Conservation (phyloP, 1,140 invertebrate species). For the Caenorhabditis elegans region DNA sequence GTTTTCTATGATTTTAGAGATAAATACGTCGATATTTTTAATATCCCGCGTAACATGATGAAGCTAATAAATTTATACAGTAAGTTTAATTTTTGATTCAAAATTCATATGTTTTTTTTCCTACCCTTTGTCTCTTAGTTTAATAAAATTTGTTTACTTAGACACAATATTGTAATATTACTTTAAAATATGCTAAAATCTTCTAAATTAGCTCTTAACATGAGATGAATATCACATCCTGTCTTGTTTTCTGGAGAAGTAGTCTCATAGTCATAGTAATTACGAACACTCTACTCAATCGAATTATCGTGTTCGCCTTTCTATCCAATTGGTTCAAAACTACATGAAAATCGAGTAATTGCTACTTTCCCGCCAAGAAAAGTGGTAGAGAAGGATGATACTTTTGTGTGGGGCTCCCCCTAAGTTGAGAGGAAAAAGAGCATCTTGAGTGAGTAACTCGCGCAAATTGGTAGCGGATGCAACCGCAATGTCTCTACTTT, state of each 20-base stretch:
- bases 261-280: slow-evolving; percentile 16
- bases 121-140: no score
- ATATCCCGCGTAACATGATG: no score
- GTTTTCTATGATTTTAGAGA: no score
- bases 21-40: no score
- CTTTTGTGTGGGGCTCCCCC: not conserved
- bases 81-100: no score
- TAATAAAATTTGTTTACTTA: no score
- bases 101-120: no score
- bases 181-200: no score
- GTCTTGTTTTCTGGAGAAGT: not conserved
- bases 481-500: not conserved
- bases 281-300: slow-evolving; percentile 31
- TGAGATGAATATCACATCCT: not conserved
- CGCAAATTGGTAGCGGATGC: slow-evolving; percentile 11
- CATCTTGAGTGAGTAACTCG: slow-evolving; percentile 25
- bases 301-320: slow-evolving; percentile 31
- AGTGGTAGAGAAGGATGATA: not conserved
- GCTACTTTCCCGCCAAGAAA: slow-evolving; percentile 1
- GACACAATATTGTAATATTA: no score
- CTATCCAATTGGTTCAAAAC: slow-evolving; percentile 31
- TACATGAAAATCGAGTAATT: slow-evolving; percentile 33
- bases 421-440: not conserved
- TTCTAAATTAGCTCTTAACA: not conserved
- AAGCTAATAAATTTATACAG: no score